Evolutionary conservation across 2,113 vertebrate genomes (phyloP).

Genomic region (Passer montanus): DNA sequence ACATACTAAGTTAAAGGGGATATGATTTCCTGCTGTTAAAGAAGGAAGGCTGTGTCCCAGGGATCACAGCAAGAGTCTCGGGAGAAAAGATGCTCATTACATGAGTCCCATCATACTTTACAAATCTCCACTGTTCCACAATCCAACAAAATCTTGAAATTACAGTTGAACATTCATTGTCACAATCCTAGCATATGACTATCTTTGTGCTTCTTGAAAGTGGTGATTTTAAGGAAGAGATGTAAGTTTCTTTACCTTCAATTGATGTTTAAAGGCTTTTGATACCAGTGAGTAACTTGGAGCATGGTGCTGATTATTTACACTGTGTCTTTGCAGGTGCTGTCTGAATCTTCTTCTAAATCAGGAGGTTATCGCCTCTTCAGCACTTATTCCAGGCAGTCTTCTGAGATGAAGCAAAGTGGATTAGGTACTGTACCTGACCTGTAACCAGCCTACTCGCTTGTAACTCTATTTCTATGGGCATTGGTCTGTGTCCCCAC

Average conservation of each 20-base stretch:
- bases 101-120: not conserved
- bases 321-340: conserved; percentile 78
- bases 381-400: conserved; percentile 90
- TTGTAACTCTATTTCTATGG: not conserved
- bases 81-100: not conserved
- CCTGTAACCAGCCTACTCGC: not conserved
- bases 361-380: conserved; percentile 91
- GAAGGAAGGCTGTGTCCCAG: not conserved
- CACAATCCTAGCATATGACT: not conserved
- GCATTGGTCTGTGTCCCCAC: not conserved
- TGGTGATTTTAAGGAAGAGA: not conserved
- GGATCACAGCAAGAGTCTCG: not conserved
- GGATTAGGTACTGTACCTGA: conserved; percentile 86
- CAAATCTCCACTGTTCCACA: not conserved
- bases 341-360: conserved; percentile 93
- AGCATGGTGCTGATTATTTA: not conserved
- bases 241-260: not conserved
- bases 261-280: not conserved
- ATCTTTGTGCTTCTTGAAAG: not conserved
- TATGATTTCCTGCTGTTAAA: not conserved
- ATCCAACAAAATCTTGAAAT: not conserved
- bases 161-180: not conserved
- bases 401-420: conserved; percentile 95
- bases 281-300: not conserved
- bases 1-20: not conserved